These are phyloP conservation scores for Cheilosia variabilis DNA, from an alignment of 2,888 invertebrate species.

Conservation along the genomic window DNA sequence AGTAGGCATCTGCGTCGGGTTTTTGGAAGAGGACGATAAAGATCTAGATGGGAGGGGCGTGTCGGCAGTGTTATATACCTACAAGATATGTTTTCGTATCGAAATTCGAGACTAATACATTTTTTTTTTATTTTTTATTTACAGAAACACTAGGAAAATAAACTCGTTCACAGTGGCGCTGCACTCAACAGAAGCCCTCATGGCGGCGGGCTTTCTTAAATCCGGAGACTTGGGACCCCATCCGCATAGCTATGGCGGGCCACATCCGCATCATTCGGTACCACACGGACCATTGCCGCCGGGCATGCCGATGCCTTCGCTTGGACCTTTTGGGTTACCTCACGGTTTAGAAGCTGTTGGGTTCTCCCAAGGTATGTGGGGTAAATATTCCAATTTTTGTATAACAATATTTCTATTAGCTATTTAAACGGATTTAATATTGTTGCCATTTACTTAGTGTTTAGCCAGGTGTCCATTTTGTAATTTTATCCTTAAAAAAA, in stretches of 20 bases:
- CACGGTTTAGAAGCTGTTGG: constrained; percentile 84
- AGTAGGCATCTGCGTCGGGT: constrained; percentile 62
- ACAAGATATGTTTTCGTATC: neutral
- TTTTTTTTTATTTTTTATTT: constrained; percentile 33
- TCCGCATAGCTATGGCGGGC: constrained; percentile 84
- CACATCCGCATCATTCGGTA: constrained; percentile 83
- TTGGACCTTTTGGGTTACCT: constrained; percentile 84
- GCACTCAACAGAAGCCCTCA: constrained; percentile 84
- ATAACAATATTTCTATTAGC: constrained; percentile 35
- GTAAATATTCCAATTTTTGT: constrained; percentile 82
- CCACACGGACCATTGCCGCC: constrained; percentile 83
- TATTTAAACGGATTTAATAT: constrained; percentile 29
- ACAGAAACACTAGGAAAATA: constrained; percentile 74
- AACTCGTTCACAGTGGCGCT: constrained; percentile 83
- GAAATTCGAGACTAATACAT: constrained; percentile 56
- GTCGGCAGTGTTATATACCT: constrained; percentile 14
- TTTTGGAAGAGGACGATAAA: constrained; percentile 56
- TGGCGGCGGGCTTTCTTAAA: constrained; percentile 84
- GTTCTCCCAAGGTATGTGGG: constrained; percentile 85
- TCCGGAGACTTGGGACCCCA: constrained; percentile 83
- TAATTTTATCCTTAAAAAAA: too few species aligned
- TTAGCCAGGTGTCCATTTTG: neutral
- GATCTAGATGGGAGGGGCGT: constrained; percentile 63
- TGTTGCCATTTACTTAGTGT: constrained; percentile 53
- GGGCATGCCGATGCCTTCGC: constrained; percentile 84